These are phyloP conservation scores for Drosophila chauvacae DNA, from an alignment of 1,140 invertebrate genomes.

Conservation along the genomic window DNA sequence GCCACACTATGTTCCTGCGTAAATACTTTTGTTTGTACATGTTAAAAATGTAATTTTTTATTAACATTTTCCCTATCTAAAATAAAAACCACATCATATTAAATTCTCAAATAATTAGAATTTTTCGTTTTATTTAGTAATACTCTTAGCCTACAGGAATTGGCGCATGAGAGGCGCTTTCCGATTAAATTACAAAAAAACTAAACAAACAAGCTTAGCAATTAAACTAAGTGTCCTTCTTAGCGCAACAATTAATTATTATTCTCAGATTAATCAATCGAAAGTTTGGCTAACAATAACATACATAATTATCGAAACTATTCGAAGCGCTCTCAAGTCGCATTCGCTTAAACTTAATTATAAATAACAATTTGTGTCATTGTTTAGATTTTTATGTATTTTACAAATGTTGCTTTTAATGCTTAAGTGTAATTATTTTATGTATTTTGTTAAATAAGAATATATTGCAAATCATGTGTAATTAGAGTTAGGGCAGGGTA, in stretches of 20 bases:
- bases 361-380: conserved; percentile 54
- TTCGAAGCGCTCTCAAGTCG: conserved; percentile 10
- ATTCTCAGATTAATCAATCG: conserved; percentile 33
- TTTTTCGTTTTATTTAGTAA: conserved; percentile 63
- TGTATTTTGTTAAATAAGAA: conserved; percentile 43
- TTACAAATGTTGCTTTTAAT: conserved; percentile 52
- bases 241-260: conserved; percentile 74
- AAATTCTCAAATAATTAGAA: conserved; percentile 27
- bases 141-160: conserved; percentile 60
- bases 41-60: neutral
- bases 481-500: conserved; percentile 1
- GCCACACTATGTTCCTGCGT: neutral
- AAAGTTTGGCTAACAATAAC: conserved; percentile 56
- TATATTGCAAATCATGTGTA: conserved; percentile 65
- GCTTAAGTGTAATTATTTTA: conserved; percentile 17
- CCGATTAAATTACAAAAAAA: conserved; percentile 55
- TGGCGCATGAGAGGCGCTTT: conserved; percentile 65
- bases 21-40: neutral
- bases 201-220: conserved; percentile 77
- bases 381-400: conserved; percentile 48
- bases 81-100: neutral
- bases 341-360: conserved; percentile 52
- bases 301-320: conserved; percentile 39
- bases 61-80: neutral
- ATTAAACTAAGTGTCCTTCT: conserved; percentile 51